Conservation (phyloP, 2,888 invertebrate species). For the Timema cristinae region DNA sequence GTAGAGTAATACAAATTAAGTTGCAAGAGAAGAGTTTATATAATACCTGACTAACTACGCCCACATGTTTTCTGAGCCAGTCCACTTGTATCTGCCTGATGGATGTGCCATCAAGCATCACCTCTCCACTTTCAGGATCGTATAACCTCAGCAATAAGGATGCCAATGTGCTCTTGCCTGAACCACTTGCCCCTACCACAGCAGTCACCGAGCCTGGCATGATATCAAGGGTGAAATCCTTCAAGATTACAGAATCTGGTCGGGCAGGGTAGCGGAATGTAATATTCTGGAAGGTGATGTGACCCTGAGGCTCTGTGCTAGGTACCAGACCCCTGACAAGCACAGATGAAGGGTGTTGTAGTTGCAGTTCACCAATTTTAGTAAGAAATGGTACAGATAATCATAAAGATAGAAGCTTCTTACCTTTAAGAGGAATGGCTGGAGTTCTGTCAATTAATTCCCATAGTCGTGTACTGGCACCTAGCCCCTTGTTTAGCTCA, state of each 20-base stretch:
- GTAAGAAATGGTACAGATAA: too few species aligned
- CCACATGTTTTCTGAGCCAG: constrained; percentile 83
- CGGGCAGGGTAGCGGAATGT: constrained; percentile 69
- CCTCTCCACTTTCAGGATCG: constrained; percentile 68
- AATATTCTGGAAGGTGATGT: constrained; percentile 70
- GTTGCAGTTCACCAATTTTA: too few species aligned
- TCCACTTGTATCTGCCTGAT: constrained; percentile 70
- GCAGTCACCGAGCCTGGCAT: constrained; percentile 69
- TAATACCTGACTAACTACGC: constrained; percentile 78
- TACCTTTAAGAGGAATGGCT: constrained; percentile 67
- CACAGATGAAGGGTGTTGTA: too few species aligned
- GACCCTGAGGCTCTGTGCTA: constrained; percentile 55
- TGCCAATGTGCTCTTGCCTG: constrained; percentile 92
- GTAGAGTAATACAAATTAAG: too few species aligned
- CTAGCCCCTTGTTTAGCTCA: constrained; percentile 89
- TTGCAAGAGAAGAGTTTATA: not conserved
- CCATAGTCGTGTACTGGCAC: constrained; percentile 86
- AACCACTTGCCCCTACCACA: constrained; percentile 87
- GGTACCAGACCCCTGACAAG: constrained; percentile 59
- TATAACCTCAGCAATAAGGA: constrained; percentile 79
- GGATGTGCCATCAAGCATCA: constrained; percentile 73
- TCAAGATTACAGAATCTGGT: constrained; percentile 55
- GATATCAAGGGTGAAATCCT: constrained; percentile 62
- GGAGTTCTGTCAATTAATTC: constrained; percentile 81
- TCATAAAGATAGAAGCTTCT: constrained; percentile 5